Percentiles rank a stretch among this genome's conserved stretches.
Evolutionary conservation across 2,888 invertebrate species (phyloP).

Genomic region (Parnassius mnemosyne): DNA sequence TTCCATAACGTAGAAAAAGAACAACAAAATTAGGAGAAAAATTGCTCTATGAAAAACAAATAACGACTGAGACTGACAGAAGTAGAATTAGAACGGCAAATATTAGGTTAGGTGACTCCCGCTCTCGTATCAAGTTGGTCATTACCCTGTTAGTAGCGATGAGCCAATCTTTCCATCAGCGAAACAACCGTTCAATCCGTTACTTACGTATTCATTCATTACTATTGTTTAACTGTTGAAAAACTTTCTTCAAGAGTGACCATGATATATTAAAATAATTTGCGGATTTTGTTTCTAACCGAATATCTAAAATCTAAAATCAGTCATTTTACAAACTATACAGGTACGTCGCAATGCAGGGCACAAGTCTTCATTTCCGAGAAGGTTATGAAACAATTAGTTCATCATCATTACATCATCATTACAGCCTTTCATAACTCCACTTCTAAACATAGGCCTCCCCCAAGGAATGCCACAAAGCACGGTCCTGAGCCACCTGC

Average conservation of each 20-base stretch:
- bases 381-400: too few species aligned
- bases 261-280: background rate
- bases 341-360: too few species aligned
- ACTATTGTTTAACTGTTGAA: background rate
- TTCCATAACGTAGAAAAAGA: too few species aligned
- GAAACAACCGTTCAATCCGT: conserved; percentile 39
- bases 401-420: too few species aligned
- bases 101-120: conserved; percentile 46
- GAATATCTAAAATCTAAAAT: background rate
- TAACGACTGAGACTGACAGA: background rate
- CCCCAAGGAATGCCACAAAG: too few species aligned
- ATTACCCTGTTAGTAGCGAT: conserved; percentile 71
- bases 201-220: background rate
- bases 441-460: too few species aligned
- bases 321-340: too few species aligned
- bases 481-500: too few species aligned
- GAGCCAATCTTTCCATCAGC: conserved; percentile 68
- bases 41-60: too few species aligned
- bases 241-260: background rate
- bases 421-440: too few species aligned
- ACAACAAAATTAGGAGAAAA: too few species aligned
- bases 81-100: conserved; percentile 38
- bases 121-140: conserved; percentile 57
- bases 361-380: too few species aligned
- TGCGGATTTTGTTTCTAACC: background rate